Percentiles rank a stretch among this genome's conserved stretches.
Conservation (phyloP, 2,888 invertebrate species). For the Cephus sareptanus region DNA sequence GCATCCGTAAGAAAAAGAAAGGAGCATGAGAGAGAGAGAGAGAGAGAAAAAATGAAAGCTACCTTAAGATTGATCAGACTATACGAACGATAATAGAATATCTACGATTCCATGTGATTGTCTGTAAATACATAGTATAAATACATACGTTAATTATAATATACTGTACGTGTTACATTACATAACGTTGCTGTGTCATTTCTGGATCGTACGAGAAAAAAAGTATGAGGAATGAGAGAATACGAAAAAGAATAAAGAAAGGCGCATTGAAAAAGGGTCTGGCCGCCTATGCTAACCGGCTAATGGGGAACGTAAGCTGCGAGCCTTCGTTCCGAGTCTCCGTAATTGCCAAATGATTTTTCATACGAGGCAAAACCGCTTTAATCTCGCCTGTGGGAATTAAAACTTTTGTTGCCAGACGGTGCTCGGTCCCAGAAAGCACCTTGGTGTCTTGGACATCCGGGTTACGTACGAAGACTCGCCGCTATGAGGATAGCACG, state of each 20-base stretch:
- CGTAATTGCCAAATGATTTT: neutral
- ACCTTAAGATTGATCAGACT: constrained; percentile 37
- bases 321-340: neutral
- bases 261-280: constrained; percentile 46
- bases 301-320: constrained; percentile 18
- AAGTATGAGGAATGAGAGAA: neutral
- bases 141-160: constrained; percentile 63
- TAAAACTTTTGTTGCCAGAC: neutral
- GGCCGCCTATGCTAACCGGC: constrained; percentile 64
- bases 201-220: constrained; percentile 34
- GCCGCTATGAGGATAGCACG: constrained; percentile 56
- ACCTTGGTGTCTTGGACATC: neutral
- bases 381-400: neutral
- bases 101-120: constrained; percentile 65
- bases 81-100: constrained; percentile 61
- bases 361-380: neutral
- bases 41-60: neutral
- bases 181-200: constrained; percentile 62
- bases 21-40: neutral
- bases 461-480: neutral
- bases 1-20: constrained; percentile 14
- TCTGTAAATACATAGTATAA: constrained; percentile 64
- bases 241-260: neutral
- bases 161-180: constrained; percentile 65
- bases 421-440: neutral